Conservation (phyloP, 2,797 vertebrate species). For the Enteromius fasciolatus region DNA sequence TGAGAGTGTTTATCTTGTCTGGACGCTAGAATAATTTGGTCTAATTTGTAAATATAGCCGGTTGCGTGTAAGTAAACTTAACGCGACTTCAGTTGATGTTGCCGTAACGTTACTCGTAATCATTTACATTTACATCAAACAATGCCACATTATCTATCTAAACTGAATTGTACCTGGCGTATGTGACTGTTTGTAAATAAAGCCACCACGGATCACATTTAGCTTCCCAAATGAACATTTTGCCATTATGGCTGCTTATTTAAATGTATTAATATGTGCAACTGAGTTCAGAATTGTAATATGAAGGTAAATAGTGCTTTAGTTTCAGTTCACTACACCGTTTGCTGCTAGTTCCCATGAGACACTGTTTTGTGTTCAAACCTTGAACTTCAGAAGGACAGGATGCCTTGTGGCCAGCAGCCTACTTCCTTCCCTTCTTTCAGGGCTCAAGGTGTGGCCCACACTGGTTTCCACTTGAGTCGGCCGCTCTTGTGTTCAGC, state of each 20-base stretch:
- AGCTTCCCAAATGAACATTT: not conserved
- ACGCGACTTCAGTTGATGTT: not conserved
- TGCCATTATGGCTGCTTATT: not conserved
- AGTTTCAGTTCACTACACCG: not conserved
- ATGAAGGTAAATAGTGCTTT: not conserved
- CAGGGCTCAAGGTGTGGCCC: slow-evolving; percentile 45
- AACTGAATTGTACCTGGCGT: not conserved
- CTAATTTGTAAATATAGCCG: not conserved
- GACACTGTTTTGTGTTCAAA: not conserved
- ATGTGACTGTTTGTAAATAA: not conserved
- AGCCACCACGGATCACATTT: not conserved
- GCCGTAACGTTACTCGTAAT: not conserved
- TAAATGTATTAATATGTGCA: not conserved
- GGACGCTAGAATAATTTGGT: not conserved
- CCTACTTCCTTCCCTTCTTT: slow-evolving; percentile 48
- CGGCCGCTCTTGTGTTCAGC: not conserved
- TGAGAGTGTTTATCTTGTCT: not conserved
- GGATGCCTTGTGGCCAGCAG: slow-evolving; percentile 51
- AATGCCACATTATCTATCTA: not conserved
- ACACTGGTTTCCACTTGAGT: slow-evolving; percentile 46
- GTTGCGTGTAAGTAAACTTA: not conserved
- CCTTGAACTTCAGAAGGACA: slow-evolving; percentile 41
- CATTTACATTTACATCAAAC: not conserved
- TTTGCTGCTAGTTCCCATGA: not conserved
- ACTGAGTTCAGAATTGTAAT: not conserved